phyloP scores from a whole-genome alignment of 2,797 vertebrate species.

The Cheirogaleus major region DNA sequence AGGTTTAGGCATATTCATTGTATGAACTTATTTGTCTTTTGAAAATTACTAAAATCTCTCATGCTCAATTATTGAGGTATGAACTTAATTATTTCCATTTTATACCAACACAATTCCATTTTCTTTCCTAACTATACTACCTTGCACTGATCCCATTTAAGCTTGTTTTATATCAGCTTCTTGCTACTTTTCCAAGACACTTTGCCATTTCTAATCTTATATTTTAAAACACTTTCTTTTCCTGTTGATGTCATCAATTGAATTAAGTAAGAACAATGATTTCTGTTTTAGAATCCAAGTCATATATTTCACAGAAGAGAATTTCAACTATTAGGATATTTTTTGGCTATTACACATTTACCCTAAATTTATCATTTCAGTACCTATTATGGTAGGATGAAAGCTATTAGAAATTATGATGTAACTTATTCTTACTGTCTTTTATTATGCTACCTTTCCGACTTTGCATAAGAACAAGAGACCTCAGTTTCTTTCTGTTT shows the following conservation, averaged over 20 bases:
- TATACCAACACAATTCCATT: neutral
- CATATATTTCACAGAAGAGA: neutral
- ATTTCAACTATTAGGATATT: neutral
- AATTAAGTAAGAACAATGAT: constrained; percentile 23
- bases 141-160: neutral
- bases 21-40: neutral
- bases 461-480: neutral
- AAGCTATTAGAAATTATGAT: neutral
- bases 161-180: neutral
- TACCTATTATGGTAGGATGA: neutral
- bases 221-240: constrained; percentile 11
- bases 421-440: neutral
- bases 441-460: neutral
- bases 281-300: neutral
- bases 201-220: neutral
- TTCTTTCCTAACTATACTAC: neutral
- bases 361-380: neutral
- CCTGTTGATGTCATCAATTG: neutral
- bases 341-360: neutral
- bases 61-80: neutral
- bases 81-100: neutral
- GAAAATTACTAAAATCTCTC: neutral
- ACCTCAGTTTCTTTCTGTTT: neutral
- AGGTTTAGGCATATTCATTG: neutral
- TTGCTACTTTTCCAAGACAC: neutral